Evolutionary conservation across 2,797 vertebrate genomes (phyloP), one percentile per base, ranked within the genome.

Genomic region (Characodon lateralis): DNA sequence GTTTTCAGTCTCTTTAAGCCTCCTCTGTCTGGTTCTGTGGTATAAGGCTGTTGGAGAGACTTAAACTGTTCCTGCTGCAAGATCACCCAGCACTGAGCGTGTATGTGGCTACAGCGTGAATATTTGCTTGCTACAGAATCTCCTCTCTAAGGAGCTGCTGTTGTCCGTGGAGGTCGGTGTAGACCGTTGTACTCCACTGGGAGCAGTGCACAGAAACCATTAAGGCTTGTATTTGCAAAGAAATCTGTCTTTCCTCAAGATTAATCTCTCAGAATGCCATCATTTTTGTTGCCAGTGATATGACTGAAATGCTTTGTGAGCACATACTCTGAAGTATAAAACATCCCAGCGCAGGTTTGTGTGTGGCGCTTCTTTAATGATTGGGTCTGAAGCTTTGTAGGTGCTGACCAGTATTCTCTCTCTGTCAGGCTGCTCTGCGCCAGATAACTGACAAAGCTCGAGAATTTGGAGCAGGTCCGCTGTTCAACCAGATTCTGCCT

Each of bases 361-460:
- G 46, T 48, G 46, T 48, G 46, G 50, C 16, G 13, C 16, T 5
- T 51, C 14, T 51, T 55, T 24, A 24, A 24, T 55, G 6, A 24
- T 24, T 55, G 22, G 6, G 20, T 2, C 18, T 51, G 7, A 7
- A 46, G 43, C 9, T 7, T 46, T 13, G 48, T 13, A 12, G 53
- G 20, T 55, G 5, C 53, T 58, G 24, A n/a, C 41, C 43, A 4
- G 66, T 48, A 7, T 16, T 24, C 16, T 4, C 80, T 10, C 76
- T 24, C 7, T 77, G 10, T 2, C 31, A 99, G 98, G 98, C 98
- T 39, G 98, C 98, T 0, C 94, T 99, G 86, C 96, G 98, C 87
- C 98, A 99, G 76, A 99, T 99, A 85, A 99, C 98, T 10, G 98
- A 99, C 82, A 99, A 99, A 92, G 98, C 98, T 71, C 97, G 98